Evolutionary conservation across 2,888 invertebrate genomes (phyloP).

Genomic region (Nineta flava): DNA sequence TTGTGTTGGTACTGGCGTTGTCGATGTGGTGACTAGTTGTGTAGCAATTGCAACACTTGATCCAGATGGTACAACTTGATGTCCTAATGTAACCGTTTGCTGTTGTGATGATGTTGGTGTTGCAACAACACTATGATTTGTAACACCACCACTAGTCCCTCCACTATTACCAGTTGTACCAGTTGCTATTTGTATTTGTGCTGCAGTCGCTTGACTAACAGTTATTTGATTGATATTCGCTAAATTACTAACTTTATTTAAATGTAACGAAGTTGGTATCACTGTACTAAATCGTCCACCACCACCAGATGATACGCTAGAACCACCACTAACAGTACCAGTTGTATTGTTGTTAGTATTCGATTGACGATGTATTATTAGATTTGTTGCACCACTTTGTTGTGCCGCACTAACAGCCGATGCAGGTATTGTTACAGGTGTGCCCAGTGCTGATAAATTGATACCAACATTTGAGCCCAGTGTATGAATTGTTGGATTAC

Average conservation of each 20-base stretch:
- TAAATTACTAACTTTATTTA: constrained; percentile 3
- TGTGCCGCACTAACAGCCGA: background rate
- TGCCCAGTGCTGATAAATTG: constrained; percentile 2
- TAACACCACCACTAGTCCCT: background rate
- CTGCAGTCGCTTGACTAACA: background rate
- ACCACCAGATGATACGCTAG: background rate
- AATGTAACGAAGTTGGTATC: constrained; percentile 2
- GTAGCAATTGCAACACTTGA: constrained; percentile 1
- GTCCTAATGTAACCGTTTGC: constrained; percentile 2
- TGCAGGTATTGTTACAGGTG: constrained; percentile 3
- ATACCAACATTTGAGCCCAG: background rate
- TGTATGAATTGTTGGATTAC: background rate
- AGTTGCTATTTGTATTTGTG: constrained; percentile 1
- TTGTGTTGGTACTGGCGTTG: background rate
- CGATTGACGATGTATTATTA: constrained; percentile 4
- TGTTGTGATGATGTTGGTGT: background rate
- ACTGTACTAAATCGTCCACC: background rate
- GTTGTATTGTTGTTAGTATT: background rate
- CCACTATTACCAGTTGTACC: no score
- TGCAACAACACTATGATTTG: background rate
- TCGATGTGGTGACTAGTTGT: background rate
- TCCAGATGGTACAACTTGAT: background rate
- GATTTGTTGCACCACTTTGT: constrained; percentile 2
- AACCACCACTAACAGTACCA: background rate
- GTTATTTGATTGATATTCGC: constrained; percentile 4